Evolutionary conservation across 2,888 invertebrate genomes (phyloP).

Genomic region (Drepanosiphum platanoidis): DNA sequence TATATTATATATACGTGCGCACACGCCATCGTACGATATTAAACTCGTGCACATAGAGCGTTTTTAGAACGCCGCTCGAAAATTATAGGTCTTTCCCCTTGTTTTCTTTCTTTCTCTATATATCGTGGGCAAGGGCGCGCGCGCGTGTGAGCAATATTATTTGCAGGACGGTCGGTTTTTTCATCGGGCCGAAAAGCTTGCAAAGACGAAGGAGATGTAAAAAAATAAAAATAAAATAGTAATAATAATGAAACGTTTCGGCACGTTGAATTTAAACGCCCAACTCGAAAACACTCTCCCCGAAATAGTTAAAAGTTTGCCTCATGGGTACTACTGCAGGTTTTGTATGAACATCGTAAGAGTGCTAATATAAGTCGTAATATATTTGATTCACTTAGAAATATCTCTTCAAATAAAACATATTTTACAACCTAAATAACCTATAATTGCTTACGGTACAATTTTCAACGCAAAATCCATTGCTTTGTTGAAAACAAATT

Average conservation of each 20-base stretch:
- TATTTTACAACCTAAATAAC: too few species aligned
- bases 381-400: too few species aligned
- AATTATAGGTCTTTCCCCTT: background rate
- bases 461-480: too few species aligned
- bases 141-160: background rate
- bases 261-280: background rate
- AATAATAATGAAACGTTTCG: background rate
- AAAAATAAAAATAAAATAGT: background rate
- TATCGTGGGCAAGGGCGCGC: too few species aligned
- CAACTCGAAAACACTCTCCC: background rate
- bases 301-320: too few species aligned
- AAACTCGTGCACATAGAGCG: background rate
- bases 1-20: background rate
- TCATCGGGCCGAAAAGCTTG: background rate
- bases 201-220: background rate
- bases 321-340: too few species aligned
- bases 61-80: background rate
- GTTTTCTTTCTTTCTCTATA: too few species aligned
- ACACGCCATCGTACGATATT: background rate
- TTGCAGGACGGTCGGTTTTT: background rate
- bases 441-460: too few species aligned
- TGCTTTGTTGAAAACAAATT: too few species aligned
- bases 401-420: too few species aligned
- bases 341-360: too few species aligned
- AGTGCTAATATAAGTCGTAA: too few species aligned